A percentile compares a stretch with the other conserved stretches of the same genome.
phyloP scores from a whole-genome alignment of 2,113 vertebrate genomes.

The Electrona antarctica region DNA sequence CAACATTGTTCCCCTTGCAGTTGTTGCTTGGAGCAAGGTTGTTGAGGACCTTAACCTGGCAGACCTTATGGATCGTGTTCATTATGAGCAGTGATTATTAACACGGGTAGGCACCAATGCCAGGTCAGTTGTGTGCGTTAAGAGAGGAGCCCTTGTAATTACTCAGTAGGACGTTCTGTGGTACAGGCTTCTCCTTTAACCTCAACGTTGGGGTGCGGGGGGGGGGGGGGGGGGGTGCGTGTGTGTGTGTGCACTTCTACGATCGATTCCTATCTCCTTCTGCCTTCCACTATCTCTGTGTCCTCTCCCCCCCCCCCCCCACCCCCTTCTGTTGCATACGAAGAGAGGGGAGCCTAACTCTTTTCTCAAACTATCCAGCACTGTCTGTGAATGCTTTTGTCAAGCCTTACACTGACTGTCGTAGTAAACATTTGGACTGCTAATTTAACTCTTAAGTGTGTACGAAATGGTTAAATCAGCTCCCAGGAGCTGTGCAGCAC shows the following conservation, averaged over 20 bases:
- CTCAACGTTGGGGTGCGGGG: conserved; percentile 42
- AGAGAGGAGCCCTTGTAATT: conserved; percentile 64
- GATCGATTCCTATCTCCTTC: conserved; percentile 61
- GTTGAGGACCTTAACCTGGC: conserved; percentile 71
- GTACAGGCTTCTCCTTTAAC: conserved; percentile 55
- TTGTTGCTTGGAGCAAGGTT: conserved; percentile 68
- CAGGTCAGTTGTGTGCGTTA: conserved; percentile 58
- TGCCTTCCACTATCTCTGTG: conserved; percentile 24
- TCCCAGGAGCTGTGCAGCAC: too few relatives aligned
- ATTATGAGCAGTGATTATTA: conserved; percentile 71
- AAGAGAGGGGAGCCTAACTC: conserved; percentile 29
- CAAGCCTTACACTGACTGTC: too few relatives aligned
- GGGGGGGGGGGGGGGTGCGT: not conserved
- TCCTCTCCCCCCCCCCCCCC: not conserved
- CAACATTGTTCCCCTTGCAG: conserved; percentile 17
- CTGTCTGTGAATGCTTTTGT: too few relatives aligned
- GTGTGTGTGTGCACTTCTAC: conserved; percentile 18
- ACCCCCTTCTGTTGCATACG: conserved; percentile 19
- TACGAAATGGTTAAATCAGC: too few relatives aligned
- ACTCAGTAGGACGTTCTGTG: conserved; percentile 65
- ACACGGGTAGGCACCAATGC: conserved; percentile 57
- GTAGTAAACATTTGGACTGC: too few relatives aligned
- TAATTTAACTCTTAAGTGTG: too few relatives aligned
- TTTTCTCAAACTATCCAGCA: too few relatives aligned
- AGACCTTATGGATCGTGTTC: conserved; percentile 76